Base-by-base conservation (phyloP, 1,140 invertebrate genomes). In the Drosophila hydei region DNA sequence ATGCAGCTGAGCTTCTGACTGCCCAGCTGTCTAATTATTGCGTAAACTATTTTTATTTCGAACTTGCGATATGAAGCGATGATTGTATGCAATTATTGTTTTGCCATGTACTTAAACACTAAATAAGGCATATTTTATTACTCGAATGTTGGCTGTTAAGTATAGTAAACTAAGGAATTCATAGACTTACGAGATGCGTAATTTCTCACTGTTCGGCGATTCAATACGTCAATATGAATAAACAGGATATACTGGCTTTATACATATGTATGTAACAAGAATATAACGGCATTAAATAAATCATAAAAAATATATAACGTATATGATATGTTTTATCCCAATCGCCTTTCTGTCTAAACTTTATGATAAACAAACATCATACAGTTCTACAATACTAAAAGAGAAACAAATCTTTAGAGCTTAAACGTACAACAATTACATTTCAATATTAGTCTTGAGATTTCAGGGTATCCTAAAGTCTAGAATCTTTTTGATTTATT, bases 11-110 rank as follows among this genome's bases (percentile, higher is more conserved):
- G 73, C 51, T 59, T 69, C 56, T 67, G 25, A 7, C 58, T 16
- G 47, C 43, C 58, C 79, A 79, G 72, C 75, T 83, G 79, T 64
- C 76, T 62, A 84, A 84, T 79, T 84, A 75, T 79, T 69, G 43
- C 47, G 14, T 65, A 68, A 59, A 47, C 27, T 81, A 70, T 70
- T 51, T 77, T 67, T 61, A 56, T 45, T 42, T 1, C 6, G 25
- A 42, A 58, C 42, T 9, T 7, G 5, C 18, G 19, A 33, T 50
- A 12, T 4, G 4, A 14, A 33, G 23, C 47, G 45, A 65, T 65
- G 50, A 43, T 45, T 51, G 51, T 45, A 25, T 43, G 14, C 8
- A 56, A 27, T 18, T 27, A 8, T 43, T 33, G 30, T 11, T 27
- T 27, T 42, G 11, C 40, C 8, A 38, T 27, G 5, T 12, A 42